phyloP scores from a whole-genome alignment of 2,888 invertebrate genomes.

The Cataglyphis altisquamis region DNA sequence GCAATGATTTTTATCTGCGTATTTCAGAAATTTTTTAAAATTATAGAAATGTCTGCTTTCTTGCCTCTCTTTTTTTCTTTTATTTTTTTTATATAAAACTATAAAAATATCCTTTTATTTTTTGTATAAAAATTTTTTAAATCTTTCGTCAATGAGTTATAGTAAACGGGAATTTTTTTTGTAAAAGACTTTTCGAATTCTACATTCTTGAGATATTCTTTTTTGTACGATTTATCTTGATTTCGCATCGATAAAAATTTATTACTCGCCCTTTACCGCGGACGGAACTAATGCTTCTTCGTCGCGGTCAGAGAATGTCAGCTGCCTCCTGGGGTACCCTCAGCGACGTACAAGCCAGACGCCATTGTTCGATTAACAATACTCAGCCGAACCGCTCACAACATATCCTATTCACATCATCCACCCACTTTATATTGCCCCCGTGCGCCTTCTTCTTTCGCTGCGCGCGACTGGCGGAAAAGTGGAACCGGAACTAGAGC shows the following conservation, averaged over 20 bases:
- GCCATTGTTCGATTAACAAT: slow-evolving; percentile 84
- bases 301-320: slow-evolving; percentile 83
- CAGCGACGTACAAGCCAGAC: slow-evolving; percentile 81
- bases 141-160: no score
- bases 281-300: slow-evolving; percentile 78
- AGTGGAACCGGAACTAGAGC: slow-evolving; percentile 68
- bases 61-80: no score
- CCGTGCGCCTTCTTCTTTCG: slow-evolving; percentile 43
- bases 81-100: no score
- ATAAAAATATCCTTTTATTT: no score
- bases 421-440: slow-evolving; percentile 81
- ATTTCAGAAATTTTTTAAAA: no score
- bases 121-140: no score
- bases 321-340: slow-evolving; percentile 82
- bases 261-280: slow-evolving; percentile 78
- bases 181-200: background rate
- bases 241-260: slow-evolving; percentile 57
- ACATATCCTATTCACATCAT: slow-evolving; percentile 83
- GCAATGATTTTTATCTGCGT: no score
- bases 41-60: no score
- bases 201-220: background rate
- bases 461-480: slow-evolving; percentile 49
- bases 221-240: background rate
- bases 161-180: no score
- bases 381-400: slow-evolving; percentile 83